Evolutionary conservation across 2,113 vertebrate genomes (phyloP), one percentile per base, ranked within the genome.

Genomic region (Clinocottus analis): DNA sequence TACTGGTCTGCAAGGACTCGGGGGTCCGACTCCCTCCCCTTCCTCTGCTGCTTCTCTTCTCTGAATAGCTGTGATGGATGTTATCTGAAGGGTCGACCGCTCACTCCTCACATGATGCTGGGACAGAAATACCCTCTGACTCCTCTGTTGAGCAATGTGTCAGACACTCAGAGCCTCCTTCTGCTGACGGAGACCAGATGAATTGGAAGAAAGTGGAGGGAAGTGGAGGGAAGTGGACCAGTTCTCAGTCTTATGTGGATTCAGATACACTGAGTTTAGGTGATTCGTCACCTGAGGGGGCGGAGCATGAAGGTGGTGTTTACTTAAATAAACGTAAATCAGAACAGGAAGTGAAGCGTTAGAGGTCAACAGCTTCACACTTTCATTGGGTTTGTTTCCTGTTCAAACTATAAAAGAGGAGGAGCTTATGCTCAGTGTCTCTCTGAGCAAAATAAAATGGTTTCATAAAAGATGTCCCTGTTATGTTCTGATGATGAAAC

Each of bases 101-200:
- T 62, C 64, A 35, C 82, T 77, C 25, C 56, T 47, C 62, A 39
- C 27, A 43, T 21, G 1, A 64, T 1, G 47, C 58, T 0, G 6
- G 27, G 39, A 76, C 76, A 69, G 63, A 85, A 85, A 83, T 83
- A 82, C 66, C 13, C 29, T 62, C 21, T 47, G 43, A 75, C 59
- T 60, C 14, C 23, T 33, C 58, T 7, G 14, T 53, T 43, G 55
- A 83, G 71, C 16, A 9, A 77, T 45, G 69, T 0, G 33, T 51
- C 27, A 0, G 47, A 58, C 43, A 11, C 65, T 12, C 17, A 3
- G 19, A 39, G 55, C 74, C 43, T n/a, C 31, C 49, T 3, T 37
- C 61, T 62, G 37, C 14, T 33, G 58, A 33, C 7, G 55, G 3
- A 12, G 29, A 35, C 31, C 58, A 9, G 58, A 19, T 33, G 16